Base-by-base conservation (phyloP, 2,888 invertebrate species). In the Scaptomyza cyrtandrae region DNA sequence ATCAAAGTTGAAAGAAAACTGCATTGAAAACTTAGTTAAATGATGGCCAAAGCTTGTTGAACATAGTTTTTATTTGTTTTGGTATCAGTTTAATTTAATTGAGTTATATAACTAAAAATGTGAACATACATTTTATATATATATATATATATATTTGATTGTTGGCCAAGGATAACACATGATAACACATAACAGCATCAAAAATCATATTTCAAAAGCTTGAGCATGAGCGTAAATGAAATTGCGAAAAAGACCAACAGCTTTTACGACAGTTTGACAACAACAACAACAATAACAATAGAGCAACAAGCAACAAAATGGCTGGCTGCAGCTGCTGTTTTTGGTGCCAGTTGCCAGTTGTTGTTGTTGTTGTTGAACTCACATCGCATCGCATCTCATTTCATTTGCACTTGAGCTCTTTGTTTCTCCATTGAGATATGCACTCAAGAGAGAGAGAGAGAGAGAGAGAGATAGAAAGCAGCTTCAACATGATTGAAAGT, bases 391-490 rank as follows among this genome's bases (percentile, higher is more conserved):
- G 31, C 69, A 71, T 78, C 62, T 66, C 75, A 66, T 78, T 80
- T 72, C 67, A 81, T 81, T 80, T 79, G 71, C 78, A 79, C 78
- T 78, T 68, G 67, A 78, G 78, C 71, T 60, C 75, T 74, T 74
- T 71, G 78, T 71, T 77, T 71, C 77, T 45, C 69, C 27, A 67
- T 78, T 71, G 77, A 72, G 80, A 71, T 63, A 66, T 63, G 69
- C 45, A 53, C 67, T 76, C 55, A 41, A 58, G 60, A 58, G 41
- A 13, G 44, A 58, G 57, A 60, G 41, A 13, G 37, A 35, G 19
- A n/a, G 19, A 49, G 41, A 13, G 44, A 58, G 57, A 60, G 41
- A 13, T 24, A 35, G 19, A n/a, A 19, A 49, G 0, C 46, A 33
- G 14, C 46, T 64, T 61, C 77, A 75, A 33, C 63, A 55, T 77